Percentiles rank a stretch among this genome's conserved stretches.
These are phyloP conservation scores for Cheilosia vernalis DNA, from an alignment of 2,888 invertebrate genomes.

Conservation along the genomic window DNA sequence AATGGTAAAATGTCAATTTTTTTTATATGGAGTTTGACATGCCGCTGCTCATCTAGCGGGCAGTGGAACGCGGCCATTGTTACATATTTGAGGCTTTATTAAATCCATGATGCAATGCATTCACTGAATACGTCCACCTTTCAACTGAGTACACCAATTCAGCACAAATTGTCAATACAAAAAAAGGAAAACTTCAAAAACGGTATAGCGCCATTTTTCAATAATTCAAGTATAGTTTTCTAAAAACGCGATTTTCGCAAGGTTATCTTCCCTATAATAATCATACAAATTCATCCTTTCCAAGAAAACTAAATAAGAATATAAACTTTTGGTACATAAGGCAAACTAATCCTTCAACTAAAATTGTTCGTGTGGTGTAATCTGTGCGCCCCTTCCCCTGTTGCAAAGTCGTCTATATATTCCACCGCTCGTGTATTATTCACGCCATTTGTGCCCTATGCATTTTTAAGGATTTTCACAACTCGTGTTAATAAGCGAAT, in stretches of 20 bases:
- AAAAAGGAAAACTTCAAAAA: slow-evolving; percentile 51
- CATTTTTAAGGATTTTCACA: slow-evolving; percentile 48
- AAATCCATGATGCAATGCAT: no score
- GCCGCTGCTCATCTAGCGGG: no score
- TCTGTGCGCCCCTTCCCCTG: slow-evolving; percentile 1
- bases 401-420: background rate
- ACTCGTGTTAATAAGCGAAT: slow-evolving; percentile 13
- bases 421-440: slow-evolving; percentile 35
- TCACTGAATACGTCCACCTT: background rate
- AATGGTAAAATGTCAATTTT: no score
- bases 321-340: background rate
- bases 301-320: slow-evolving; percentile 2
- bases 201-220: slow-evolving; percentile 75
- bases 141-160: slow-evolving; percentile 23
- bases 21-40: no score
- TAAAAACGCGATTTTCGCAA: slow-evolving; percentile 39
- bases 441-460: slow-evolving; percentile 28
- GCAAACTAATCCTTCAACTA: background rate
- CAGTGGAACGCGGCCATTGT: no score
- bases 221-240: slow-evolving; percentile 51
- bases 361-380: slow-evolving; percentile 12
- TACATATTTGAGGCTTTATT: no score
- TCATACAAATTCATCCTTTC: slow-evolving; percentile 3
- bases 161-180: slow-evolving; percentile 54
- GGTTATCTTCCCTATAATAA: slow-evolving; percentile 16